These are phyloP conservation scores for Temnothorax ravouxi DNA, from an alignment of 2,888 invertebrate genomes.

Conservation along the genomic window DNA sequence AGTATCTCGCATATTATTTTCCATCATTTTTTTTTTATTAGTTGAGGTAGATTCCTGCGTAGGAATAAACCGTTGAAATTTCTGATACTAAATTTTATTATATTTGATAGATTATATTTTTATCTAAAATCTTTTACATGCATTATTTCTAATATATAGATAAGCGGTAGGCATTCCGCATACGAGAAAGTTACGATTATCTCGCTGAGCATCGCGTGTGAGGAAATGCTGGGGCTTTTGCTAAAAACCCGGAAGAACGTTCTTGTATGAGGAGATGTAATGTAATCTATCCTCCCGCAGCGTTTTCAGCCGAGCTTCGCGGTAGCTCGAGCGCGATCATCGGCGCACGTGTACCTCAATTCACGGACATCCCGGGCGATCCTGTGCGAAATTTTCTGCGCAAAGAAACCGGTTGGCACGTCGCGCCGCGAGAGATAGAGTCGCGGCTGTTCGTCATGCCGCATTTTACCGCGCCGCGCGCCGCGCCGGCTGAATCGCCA, in stretches of 20 bases:
- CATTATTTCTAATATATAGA: background rate
- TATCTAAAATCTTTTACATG: background rate
- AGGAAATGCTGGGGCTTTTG: conserved; percentile 24
- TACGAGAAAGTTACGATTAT: conserved; percentile 10
- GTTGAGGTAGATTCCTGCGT: background rate
- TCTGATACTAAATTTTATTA: background rate
- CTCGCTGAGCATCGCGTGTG: conserved; percentile 5
- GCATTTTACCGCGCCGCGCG: conserved; percentile 61
- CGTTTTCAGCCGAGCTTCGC: conserved; percentile 25
- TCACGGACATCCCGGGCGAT: conserved; percentile 58
- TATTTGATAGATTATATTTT: background rate
- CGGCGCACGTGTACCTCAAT: conserved; percentile 63
- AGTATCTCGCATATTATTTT: background rate
- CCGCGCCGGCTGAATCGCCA: conserved; percentile 64
- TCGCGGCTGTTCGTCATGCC: conserved; percentile 63
- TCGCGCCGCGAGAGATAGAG: conserved; percentile 58
- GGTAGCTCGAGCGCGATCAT: conserved; percentile 50
- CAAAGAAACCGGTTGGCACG: conserved; percentile 68
- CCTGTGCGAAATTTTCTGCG: conserved; percentile 63
- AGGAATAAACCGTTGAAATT: background rate
- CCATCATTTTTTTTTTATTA: background rate
- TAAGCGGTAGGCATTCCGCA: background rate
- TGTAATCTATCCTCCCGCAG: conserved; percentile 52
- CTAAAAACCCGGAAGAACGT: conserved; percentile 41
- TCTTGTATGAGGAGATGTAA: conserved; percentile 48